Conservation (phyloP, 2,888 invertebrate species). For the Coenonympha glycerion region DNA sequence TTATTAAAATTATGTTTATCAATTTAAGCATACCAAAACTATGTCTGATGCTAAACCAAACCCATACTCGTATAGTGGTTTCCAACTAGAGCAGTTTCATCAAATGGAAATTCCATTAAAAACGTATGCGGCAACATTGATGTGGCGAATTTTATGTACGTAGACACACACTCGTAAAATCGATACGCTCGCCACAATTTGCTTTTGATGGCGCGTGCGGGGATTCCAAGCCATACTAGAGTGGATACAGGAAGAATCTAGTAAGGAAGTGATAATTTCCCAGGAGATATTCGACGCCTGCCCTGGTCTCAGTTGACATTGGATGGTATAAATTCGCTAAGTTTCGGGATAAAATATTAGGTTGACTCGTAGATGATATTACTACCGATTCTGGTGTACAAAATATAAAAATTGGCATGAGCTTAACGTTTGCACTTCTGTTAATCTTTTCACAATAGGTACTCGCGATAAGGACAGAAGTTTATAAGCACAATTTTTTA, state of each 20-base stretch:
- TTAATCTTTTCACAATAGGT: too few relatives aligned
- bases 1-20: too few relatives aligned
- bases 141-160: constrained; percentile 31
- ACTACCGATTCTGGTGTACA: neutral
- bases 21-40: too few relatives aligned
- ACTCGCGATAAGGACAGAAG: too few relatives aligned
- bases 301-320: constrained; percentile 19
- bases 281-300: constrained; percentile 32
- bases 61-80: neutral
- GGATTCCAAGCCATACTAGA: constrained; percentile 3
- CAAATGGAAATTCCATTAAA: constrained; percentile 18
- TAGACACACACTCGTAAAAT: constrained; percentile 24
- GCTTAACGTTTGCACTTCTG: too few relatives aligned
- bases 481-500: too few relatives aligned
- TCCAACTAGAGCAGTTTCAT: neutral
- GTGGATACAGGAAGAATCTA: constrained; percentile 19
- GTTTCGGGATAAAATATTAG: neutral
- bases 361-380: neutral
- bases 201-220: constrained; percentile 32
- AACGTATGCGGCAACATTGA: constrained; percentile 23
- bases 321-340: constrained; percentile 13
- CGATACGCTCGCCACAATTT: constrained; percentile 32
- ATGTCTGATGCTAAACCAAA: neutral
- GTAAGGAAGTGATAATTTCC: constrained; percentile 38
- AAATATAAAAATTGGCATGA: too few relatives aligned